Conservation (phyloP, 2,797 vertebrate genomes). For the Coccyzus lansbergi region DNA sequence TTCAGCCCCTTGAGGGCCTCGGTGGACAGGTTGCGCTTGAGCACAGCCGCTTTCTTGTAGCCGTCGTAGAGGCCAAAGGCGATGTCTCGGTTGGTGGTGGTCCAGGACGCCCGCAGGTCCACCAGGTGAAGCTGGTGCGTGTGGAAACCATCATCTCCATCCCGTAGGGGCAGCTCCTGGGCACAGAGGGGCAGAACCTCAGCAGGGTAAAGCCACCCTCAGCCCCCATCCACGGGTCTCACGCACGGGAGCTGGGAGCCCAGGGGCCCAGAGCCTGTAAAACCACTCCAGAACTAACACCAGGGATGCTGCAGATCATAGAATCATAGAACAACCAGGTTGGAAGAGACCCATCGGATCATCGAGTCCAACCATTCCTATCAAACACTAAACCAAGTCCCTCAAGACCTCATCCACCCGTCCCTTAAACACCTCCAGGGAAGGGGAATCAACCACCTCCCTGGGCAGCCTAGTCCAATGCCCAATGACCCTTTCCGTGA, state of each 20-base stretch:
- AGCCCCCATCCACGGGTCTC: not conserved
- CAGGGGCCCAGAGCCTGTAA: not conserved
- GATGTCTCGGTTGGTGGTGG: conserved; percentile 95
- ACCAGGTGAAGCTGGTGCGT: conserved; percentile 94
- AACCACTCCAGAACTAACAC: not conserved
- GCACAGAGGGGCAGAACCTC: not conserved
- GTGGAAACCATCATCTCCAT: conserved; percentile 87
- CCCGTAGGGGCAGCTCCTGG: conserved; percentile 87
- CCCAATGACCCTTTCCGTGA: too few relatives aligned
- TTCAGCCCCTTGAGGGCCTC: conserved; percentile 95
- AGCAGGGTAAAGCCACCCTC: not conserved
- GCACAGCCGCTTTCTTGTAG: conserved; percentile 95
- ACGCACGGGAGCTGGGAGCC: fast-evolving
- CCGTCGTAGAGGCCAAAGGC: conserved; percentile 96
- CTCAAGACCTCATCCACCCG: too few relatives aligned
- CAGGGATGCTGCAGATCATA: not conserved
- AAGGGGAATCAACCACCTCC: too few relatives aligned
- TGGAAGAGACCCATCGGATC: too few relatives aligned
- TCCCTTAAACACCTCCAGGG: too few relatives aligned
- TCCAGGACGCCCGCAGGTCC: conserved; percentile 96
- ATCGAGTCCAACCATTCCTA: too few relatives aligned
- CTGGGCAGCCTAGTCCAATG: too few relatives aligned
- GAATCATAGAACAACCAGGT: too few relatives aligned
- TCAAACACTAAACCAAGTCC: too few relatives aligned
- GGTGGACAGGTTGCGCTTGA: conserved; percentile 97